Evolutionary conservation across 2,113 vertebrate species (phyloP).

Genomic region (Salvelinus sp.): DNA sequence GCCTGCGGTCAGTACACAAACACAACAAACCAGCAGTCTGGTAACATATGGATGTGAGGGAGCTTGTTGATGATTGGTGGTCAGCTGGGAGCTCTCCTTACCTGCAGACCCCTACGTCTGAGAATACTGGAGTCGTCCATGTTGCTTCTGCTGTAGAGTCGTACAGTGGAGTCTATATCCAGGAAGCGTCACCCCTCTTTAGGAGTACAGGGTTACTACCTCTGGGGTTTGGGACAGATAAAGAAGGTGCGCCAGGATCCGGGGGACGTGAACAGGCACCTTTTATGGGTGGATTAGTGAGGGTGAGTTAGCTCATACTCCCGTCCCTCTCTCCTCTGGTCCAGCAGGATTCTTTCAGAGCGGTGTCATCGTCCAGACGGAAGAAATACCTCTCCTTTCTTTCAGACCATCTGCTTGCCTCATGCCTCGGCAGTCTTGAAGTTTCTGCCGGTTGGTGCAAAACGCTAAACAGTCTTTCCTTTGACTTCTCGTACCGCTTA

Average conservation of each 20-base stretch:
- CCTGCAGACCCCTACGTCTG: slow-evolving; percentile 76
- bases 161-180: not conserved
- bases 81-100: slow-evolving; percentile 41
- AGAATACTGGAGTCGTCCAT: slow-evolving; percentile 80
- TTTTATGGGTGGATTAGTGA: not conserved
- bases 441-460: not conserved
- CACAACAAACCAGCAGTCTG: not conserved
- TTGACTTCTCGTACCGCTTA: not conserved
- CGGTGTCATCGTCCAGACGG: not conserved
- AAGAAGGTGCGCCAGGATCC: not conserved
- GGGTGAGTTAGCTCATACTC: not conserved
- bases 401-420: not conserved
- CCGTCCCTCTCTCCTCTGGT: not conserved
- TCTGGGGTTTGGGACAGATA: slow-evolving; percentile 18
- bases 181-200: not conserved
- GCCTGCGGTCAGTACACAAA: not conserved
- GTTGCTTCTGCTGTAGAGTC: slow-evolving; percentile 5
- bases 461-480: not conserved
- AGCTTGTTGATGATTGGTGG: not conserved
- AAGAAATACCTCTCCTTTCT: not conserved
- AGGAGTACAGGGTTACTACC: not conserved
- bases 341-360: not conserved
- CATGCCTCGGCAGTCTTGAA: not conserved
- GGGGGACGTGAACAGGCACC: slow-evolving; percentile 2
- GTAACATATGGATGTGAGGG: not conserved